Evolutionary conservation across 2,113 vertebrate species (phyloP).

Genomic region (Cyprinodon variegatus): DNA sequence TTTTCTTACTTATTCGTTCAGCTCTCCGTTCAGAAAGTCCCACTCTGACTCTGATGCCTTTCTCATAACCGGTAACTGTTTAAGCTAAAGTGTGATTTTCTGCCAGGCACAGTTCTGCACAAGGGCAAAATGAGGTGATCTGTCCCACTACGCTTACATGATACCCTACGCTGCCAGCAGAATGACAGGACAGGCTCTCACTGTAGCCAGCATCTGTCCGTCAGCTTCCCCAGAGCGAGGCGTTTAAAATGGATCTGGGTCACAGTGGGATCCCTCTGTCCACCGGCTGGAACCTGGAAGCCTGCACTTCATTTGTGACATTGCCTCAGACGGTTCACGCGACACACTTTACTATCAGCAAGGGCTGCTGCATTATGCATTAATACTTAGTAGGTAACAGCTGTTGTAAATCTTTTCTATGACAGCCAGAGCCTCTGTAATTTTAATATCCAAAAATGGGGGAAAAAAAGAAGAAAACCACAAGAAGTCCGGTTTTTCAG

Average conservation of each 20-base stretch:
- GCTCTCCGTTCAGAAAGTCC: neutral
- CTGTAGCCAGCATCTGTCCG: conserved; percentile 45
- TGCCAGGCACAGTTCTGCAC: conserved; percentile 15
- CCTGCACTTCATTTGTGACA: conserved; percentile 45
- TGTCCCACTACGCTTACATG: conserved; percentile 46
- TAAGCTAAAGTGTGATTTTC: neutral
- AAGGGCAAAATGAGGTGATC: conserved; percentile 58
- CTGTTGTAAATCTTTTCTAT: neutral
- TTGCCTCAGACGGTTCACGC: conserved; percentile 30
- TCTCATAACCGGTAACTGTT: neutral
- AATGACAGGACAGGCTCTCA: conserved; percentile 37
- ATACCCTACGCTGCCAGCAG: conserved; percentile 45
- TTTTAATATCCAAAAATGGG: neutral
- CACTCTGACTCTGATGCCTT: neutral
- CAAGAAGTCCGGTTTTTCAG: neutral
- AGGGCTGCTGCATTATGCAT: conserved; percentile 50
- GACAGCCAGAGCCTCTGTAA: neutral
- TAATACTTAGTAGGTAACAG: conserved; percentile 22
- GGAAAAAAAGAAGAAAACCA: neutral
- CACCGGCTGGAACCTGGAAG: conserved; percentile 52
- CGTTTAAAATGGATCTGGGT: conserved; percentile 74
- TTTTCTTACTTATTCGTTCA: neutral
- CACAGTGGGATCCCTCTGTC: conserved; percentile 68
- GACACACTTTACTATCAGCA: conserved; percentile 35
- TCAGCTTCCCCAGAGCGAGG: conserved; percentile 55